phyloP scores from a whole-genome alignment of 2,888 invertebrate species.

The Cantharis rufa region DNA sequence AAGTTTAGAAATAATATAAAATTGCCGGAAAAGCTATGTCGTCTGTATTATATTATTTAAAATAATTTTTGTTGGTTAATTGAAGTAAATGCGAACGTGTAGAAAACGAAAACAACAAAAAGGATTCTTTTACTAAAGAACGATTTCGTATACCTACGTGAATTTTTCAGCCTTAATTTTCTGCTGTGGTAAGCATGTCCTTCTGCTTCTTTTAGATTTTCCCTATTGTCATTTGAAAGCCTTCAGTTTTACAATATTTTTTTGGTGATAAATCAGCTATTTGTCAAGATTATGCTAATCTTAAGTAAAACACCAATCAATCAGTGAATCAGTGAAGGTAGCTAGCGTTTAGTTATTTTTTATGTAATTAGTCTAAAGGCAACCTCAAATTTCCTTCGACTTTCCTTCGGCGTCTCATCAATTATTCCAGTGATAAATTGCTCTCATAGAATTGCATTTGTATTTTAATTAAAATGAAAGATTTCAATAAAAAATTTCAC shows the following conservation, averaged over 20 bases:
- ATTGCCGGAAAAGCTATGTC: too few relatives aligned
- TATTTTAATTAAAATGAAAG: not conserved
- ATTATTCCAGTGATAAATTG: not conserved
- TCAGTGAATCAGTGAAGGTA: too few relatives aligned
- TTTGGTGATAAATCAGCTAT: not conserved
- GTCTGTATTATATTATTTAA: too few relatives aligned
- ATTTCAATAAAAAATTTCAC: slow-evolving; percentile 11
- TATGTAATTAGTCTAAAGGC: not conserved
- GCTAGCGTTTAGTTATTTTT: not conserved
- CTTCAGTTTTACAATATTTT: not conserved
- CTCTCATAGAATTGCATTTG: not conserved
- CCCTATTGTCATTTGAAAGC: not conserved
- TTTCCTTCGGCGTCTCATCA: not conserved
- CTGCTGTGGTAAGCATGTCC: not conserved
- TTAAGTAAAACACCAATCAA: too few relatives aligned
- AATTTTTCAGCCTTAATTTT: not conserved
- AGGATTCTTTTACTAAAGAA: not conserved
- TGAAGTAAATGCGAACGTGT: not conserved
- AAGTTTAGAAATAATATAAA: too few relatives aligned
- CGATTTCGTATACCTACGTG: not conserved
- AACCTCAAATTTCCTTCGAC: not conserved
- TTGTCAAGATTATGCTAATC: not conserved
- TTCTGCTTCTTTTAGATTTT: not conserved
- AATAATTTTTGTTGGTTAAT: not conserved
- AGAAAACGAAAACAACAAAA: not conserved